Percentiles rank a stretch among this genome's conserved stretches.
phyloP scores from a whole-genome alignment of 2,797 vertebrate genomes.

The Pitangus sulphuratus region DNA sequence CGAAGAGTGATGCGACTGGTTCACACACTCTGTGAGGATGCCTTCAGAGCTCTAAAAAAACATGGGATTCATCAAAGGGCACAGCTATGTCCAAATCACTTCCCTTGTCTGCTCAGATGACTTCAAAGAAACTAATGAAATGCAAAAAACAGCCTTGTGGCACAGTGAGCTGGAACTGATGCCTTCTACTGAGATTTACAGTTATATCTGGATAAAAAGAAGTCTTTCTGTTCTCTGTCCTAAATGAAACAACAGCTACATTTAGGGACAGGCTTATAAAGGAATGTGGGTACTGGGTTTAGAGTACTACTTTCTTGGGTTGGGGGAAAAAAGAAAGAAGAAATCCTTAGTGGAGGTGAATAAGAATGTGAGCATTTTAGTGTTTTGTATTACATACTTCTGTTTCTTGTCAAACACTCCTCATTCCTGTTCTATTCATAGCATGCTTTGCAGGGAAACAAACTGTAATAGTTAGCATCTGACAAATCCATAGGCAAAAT shows the following conservation, averaged over 20 bases:
- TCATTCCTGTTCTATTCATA: constrained; percentile 6
- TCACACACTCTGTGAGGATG: rapidly evolving
- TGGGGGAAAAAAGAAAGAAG: not conserved
- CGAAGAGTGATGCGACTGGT: not conserved
- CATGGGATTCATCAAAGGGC: not conserved
- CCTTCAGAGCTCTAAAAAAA: not conserved
- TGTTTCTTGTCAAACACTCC: not conserved
- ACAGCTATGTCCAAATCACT: not conserved
- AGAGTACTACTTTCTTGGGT: not conserved
- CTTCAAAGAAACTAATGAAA: constrained; percentile 14
- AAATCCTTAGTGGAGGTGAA: not conserved
- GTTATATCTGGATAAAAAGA: not conserved
- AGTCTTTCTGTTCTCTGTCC: not conserved
- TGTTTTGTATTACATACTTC: not conserved
- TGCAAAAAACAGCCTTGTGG: not conserved
- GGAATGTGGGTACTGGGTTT: not conserved
- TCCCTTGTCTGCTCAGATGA: not conserved
- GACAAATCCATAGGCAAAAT: constrained; percentile 7
- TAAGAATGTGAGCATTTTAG: not conserved
- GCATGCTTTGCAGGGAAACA: not conserved
- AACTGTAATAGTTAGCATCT: not conserved
- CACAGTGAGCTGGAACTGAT: not conserved
- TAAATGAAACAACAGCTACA: not conserved
- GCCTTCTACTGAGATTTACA: not conserved
- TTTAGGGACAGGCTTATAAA: not conserved